Percentiles rank a stretch among this genome's conserved stretches.
These are phyloP conservation scores for Plutomurus gul DNA, from an alignment of 1,140 invertebrate genomes.

Conservation along the genomic window DNA sequence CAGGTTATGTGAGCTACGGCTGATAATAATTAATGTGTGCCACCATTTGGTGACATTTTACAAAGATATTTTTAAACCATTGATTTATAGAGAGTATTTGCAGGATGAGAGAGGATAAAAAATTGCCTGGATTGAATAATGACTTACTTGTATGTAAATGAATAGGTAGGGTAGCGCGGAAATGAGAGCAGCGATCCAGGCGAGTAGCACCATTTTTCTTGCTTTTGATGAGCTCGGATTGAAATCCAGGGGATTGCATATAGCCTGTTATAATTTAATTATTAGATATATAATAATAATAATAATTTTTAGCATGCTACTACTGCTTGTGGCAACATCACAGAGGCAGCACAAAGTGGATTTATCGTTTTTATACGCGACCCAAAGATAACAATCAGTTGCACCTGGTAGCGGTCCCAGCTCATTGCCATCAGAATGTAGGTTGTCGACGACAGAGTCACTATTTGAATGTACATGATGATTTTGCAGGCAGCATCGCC, in stretches of 20 bases:
- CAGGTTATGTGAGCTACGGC: too few relatives aligned
- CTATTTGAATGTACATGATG: slow-evolving; percentile 59
- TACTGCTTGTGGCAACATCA: too few relatives aligned
- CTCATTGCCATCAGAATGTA: slow-evolving; percentile 61
- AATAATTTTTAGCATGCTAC: too few relatives aligned
- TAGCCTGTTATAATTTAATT: slow-evolving; percentile 57
- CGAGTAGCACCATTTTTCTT: slow-evolving; percentile 56
- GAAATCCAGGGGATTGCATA: slow-evolving; percentile 60
- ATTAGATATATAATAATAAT: neutral
- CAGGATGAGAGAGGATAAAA: neutral
- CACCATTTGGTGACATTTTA: too few relatives aligned
- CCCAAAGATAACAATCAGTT: neutral
- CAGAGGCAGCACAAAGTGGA: neutral
- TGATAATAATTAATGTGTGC: too few relatives aligned
- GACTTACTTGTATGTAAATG: slow-evolving; percentile 58
- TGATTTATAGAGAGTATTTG: too few relatives aligned
- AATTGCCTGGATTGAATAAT: neutral
- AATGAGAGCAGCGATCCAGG: slow-evolving; percentile 60
- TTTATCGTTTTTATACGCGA: neutral
- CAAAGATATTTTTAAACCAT: too few relatives aligned
- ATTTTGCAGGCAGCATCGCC: slow-evolving; percentile 59
- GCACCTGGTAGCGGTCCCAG: slow-evolving; percentile 45
- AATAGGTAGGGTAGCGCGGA: slow-evolving; percentile 60
- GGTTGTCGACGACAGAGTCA: slow-evolving; percentile 60
- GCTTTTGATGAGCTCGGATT: slow-evolving; percentile 50